Base-by-base conservation (phyloP, 2,888 invertebrate species). In the Xanthostigma xanthostigma region DNA sequence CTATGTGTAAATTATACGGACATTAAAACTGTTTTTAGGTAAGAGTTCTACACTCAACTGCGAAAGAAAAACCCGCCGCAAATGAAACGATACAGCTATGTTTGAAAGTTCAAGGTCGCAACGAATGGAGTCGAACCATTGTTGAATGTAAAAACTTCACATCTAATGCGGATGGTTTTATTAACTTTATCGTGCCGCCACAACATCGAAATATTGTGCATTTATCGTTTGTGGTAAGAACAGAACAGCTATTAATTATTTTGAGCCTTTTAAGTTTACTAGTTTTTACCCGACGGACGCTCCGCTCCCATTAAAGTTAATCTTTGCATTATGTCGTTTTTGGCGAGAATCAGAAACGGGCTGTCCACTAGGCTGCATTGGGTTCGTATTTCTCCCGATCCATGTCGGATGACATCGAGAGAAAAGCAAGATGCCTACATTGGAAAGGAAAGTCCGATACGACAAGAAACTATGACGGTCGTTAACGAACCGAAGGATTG, bases 141-240 rank as follows among this genome's bases (percentile, higher is more conserved):
- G 62, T 64, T 2, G 64, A 64, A 50, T 66, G 66, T 48, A 60
- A 61, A 11, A 65, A 66, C 51, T 65, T 67, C 47, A 63, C 61
- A 2, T 63, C 67, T 1, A 60, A 65, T 11, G 35, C 51, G 17
- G 60, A 65, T 12, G 68, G 68, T 17, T 62, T 62, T 45, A 58
- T 65, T 0, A 62, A 66, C 51, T 67, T 66, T 33, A 57, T 65
- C 9, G 64, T 67, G 9, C 67, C 66, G 6, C 65, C 65, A 1
- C 64, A 63, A 33, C 60, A 62, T 46, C 62, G 60, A 45, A 62
- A 63, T 49, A 61, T 63, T 45, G 60, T 62, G 13, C 50, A 61
- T 8, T 35, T 65, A 44, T 62, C 58, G 41, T 64, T 65, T 48
- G 59, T 64, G 9, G 41, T 41, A 17, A 17, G 41, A 27, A 27